These are phyloP conservation scores for Hippotragus niger DNA, from an alignment of 2,113 vertebrate species.

Conservation along the genomic window DNA sequence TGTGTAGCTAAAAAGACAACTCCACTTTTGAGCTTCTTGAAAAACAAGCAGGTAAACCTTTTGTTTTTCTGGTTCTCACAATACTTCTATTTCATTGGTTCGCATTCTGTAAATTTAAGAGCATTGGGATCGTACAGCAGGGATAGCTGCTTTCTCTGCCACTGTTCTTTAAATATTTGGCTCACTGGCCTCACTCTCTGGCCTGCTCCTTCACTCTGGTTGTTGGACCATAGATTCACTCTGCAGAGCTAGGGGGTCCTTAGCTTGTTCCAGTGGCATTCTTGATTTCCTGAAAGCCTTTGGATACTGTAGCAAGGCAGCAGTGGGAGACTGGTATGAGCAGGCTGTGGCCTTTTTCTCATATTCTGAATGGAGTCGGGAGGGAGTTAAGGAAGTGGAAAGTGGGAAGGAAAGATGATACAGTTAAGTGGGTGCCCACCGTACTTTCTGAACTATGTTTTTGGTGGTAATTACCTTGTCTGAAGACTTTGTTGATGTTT, in stretches of 20 bases:
- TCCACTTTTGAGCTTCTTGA: constrained; percentile 97
- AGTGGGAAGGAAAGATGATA: constrained; percentile 1
- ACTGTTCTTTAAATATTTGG: constrained; percentile 14
- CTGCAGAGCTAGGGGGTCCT: constrained; percentile 14
- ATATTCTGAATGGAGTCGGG: background rate
- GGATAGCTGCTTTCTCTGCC: background rate
- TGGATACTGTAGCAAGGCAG: background rate
- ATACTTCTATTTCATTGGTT: constrained; percentile 52
- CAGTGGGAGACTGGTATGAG: background rate
- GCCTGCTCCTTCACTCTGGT: background rate
- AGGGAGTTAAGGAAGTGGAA: background rate
- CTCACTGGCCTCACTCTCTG: background rate
- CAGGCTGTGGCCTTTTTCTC: background rate
- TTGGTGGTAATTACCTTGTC: background rate
- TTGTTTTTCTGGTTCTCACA: constrained; percentile 40
- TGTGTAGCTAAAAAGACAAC: constrained; percentile 95
- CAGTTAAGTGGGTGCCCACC: background rate
- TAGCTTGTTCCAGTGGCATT: background rate
- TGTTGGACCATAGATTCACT: background rate
- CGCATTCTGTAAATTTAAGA: constrained; percentile 11
- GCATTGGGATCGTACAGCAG: background rate
- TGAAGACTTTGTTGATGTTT: constrained; percentile 44
- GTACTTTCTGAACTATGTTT: background rate
- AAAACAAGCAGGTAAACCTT: constrained; percentile 96
- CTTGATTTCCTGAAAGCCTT: background rate